Evolutionary conservation across 1,140 invertebrate species (phyloP).

Genomic region (Drosophila varians): DNA sequence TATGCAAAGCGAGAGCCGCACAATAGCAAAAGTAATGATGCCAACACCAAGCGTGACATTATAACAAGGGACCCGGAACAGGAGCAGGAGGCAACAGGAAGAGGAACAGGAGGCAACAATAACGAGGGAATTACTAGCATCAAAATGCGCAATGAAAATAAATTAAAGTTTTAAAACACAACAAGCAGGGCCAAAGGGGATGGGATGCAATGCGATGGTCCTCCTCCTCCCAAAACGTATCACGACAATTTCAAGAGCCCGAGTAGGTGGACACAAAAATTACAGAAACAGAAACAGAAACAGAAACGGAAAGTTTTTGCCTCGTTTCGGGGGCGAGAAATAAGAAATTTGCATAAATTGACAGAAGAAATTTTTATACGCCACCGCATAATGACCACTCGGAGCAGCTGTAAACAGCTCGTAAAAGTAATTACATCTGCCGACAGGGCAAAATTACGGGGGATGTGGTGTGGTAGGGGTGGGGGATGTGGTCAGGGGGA

Average conservation of each 20-base stretch:
- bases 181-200: slow-evolving; percentile 34
- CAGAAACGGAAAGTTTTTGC: too few relatives aligned
- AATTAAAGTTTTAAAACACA: slow-evolving; percentile 77
- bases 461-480: not conserved
- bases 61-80: slow-evolving; percentile 28
- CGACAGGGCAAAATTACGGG: slow-evolving; percentile 5
- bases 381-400: slow-evolving; percentile 75
- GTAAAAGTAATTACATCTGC: slow-evolving; percentile 79
- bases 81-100: slow-evolving; percentile 1
- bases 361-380: slow-evolving; percentile 62
- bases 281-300: too few relatives aligned
- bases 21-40: slow-evolving; percentile 74
- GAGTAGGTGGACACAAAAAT: slow-evolving; percentile 67
- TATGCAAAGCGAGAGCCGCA: slow-evolving; percentile 68
- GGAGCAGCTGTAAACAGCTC: slow-evolving; percentile 83
- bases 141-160: slow-evolving; percentile 83
- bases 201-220: too few relatives aligned
- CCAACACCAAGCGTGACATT: slow-evolving; percentile 75
- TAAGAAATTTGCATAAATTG: slow-evolving; percentile 83
- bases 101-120: slow-evolving; percentile 71
- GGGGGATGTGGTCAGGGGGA: slow-evolving; percentile 1
- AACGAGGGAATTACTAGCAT: slow-evolving; percentile 81
- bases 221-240: slow-evolving; percentile 7
- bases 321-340: slow-evolving; percentile 26
- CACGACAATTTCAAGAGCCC: slow-evolving; percentile 48